A percentile compares a stretch with the other conserved stretches of the same genome.
phyloP scores from a whole-genome alignment of 2,888 invertebrate species.

The Microctonus hyperodae region DNA sequence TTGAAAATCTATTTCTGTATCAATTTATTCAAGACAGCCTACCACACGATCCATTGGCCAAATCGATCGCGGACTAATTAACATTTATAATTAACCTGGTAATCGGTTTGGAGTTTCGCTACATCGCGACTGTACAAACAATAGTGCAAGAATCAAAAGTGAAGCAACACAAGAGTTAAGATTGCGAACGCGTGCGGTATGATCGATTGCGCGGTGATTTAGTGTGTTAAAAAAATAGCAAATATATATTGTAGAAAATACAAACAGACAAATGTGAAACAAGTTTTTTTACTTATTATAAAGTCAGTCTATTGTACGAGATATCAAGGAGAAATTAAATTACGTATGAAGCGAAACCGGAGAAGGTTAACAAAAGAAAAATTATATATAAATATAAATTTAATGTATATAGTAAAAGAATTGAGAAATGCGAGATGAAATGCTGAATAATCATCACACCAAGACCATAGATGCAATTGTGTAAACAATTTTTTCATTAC shows the following conservation, averaged over 20 bases:
- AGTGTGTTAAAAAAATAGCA: neutral
- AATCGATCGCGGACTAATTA: conserved; percentile 63
- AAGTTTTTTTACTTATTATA: neutral
- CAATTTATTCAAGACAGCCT: conserved; percentile 58
- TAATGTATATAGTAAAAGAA: neutral
- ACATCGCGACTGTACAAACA: neutral
- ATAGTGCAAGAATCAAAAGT: neutral
- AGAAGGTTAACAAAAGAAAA: conserved; percentile 2
- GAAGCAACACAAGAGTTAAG: neutral
- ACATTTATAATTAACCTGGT: conserved; percentile 61
- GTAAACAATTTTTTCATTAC: conserved; percentile 1
- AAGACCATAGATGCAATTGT: conserved; percentile 12
- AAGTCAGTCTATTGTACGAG: neutral
- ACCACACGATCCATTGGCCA: conserved; percentile 56
- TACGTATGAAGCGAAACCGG: conserved; percentile 9
- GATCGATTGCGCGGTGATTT: neutral
- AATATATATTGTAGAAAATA: neutral
- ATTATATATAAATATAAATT: too few relatives aligned
- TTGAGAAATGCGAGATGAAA: conserved; percentile 17
- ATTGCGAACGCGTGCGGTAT: neutral
- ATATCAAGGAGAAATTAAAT: neutral
- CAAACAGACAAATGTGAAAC: neutral
- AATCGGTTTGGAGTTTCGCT: conserved; percentile 31
- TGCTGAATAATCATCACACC: conserved; percentile 21
- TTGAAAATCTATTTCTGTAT: conserved; percentile 57